Conservation (phyloP, 1,140 invertebrate genomes). For the Trichonephila inaurata region DNA sequence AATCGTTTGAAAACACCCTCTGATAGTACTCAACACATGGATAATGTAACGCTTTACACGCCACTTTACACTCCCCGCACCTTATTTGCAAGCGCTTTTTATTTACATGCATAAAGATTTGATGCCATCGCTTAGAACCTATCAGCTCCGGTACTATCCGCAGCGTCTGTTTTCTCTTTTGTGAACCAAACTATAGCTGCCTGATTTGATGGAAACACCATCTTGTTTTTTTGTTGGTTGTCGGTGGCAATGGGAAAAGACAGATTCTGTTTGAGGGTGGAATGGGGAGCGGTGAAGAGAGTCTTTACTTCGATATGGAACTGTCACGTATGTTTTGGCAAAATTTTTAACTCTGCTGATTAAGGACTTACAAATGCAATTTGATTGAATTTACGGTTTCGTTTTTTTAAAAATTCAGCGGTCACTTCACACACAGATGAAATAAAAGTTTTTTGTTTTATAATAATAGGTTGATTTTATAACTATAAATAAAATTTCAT, state of each 20-base stretch:
- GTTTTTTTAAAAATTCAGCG: neutral
- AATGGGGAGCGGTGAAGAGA: neutral
- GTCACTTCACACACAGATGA: neutral
- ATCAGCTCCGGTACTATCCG: neutral
- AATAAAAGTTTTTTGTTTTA: neutral
- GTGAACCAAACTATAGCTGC: neutral
- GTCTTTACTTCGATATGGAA: conserved; percentile 12
- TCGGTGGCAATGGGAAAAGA: neutral
- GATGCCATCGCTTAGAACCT: conserved; percentile 4
- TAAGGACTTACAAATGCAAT: neutral
- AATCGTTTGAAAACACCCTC: neutral
- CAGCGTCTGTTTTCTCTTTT: neutral
- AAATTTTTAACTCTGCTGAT: conserved; percentile 37
- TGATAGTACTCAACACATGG: conserved; percentile 43
- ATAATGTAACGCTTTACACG: conserved; percentile 27
- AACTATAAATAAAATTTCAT: too few relatives aligned
- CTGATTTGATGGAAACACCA: neutral
- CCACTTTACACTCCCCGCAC: conserved; percentile 38
- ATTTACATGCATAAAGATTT: conserved; percentile 51
- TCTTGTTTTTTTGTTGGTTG: conserved; percentile 35
- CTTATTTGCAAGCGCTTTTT: conserved; percentile 51
- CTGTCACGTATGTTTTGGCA: conserved; percentile 37
- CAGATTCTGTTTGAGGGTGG: neutral
- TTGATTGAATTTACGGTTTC: neutral
- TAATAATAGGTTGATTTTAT: too few relatives aligned